Base-by-base conservation (phyloP, 2,888 invertebrate species). In the Metalampra italica region DNA sequence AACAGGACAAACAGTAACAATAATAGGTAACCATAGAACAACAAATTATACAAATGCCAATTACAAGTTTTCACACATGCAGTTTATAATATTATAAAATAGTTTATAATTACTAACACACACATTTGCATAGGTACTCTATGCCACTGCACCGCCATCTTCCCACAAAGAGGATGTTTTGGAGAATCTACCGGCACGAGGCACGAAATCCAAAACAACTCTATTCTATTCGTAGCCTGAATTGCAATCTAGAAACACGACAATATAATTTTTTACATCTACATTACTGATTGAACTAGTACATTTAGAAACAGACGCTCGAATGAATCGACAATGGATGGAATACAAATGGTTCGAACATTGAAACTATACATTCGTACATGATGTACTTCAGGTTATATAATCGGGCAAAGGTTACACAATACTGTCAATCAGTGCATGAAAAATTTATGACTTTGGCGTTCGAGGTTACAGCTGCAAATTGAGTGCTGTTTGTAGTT, bases 121-220 rank as follows among this genome's bases (percentile, higher is more conserved):
- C n/a, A n/a, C n/a, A n/a, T n/a, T n/a, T n/a, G n/a, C n/a, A n/a
- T n/a, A n/a, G n/a, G n/a, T n/a, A n/a, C n/a, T n/a, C n/a, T n/a
- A n/a, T n/a, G n/a, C n/a, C n/a, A n/a, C n/a, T n/a, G n/a, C n/a
- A n/a, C n/a, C n/a, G n/a, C n/a, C n/a, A n/a, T n/a, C n/a, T n/a
- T 12, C 15, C 30, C n/a, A 9, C 30, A 22, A 15, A 15, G 60
- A 72, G 72, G 71, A 76, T 75, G 76, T 77, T 76, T 64, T 64
- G 68, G 54, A 56, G 54, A 64, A 61, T 54, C 53, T 55, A 49
- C 55, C 60, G 62, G 68, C 75, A 75, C 75, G 75, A 73, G 75
- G 69, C 74, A 59, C 51, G 59, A 57, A 62, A 66, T 60, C 50
- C 66, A 71, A 64, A 72, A 71, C 68, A 73, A 68, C 69, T n/a